Evolutionary conservation across 2,113 vertebrate species (phyloP).

Genomic region (Lasiurus cinereus): DNA sequence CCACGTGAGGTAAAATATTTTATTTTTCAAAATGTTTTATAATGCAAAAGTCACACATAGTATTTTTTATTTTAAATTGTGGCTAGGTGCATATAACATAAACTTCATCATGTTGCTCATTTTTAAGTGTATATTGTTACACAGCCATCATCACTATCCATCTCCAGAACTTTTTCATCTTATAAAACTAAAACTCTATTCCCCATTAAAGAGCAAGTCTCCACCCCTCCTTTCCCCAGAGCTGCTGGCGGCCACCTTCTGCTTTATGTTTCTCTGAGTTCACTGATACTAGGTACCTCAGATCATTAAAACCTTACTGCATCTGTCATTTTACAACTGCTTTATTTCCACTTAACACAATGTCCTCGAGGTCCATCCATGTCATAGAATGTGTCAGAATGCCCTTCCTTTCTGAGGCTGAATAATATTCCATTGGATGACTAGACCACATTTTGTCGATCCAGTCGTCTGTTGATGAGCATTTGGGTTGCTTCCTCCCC

Average conservation of each 20-base stretch:
- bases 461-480: accelerated
- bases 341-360: background rate
- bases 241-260: background rate
- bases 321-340: background rate
- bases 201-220: too few relatives aligned
- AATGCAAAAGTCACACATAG: background rate
- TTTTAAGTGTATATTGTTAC: background rate
- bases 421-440: background rate
- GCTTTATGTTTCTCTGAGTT: background rate
- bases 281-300: background rate
- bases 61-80: constrained; percentile 1
- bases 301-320: background rate
- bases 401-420: background rate
- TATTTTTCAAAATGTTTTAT: background rate
- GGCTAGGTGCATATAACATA: background rate
- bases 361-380: background rate
- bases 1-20: background rate
- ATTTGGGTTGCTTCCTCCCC: background rate
- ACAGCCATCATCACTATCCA: background rate
- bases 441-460: background rate
- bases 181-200: background rate
- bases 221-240: background rate
- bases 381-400: background rate
- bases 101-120: background rate
- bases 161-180: background rate